phyloP scores from a whole-genome alignment of 2,797 vertebrate genomes.

The Sebastes kiyomatsui region DNA sequence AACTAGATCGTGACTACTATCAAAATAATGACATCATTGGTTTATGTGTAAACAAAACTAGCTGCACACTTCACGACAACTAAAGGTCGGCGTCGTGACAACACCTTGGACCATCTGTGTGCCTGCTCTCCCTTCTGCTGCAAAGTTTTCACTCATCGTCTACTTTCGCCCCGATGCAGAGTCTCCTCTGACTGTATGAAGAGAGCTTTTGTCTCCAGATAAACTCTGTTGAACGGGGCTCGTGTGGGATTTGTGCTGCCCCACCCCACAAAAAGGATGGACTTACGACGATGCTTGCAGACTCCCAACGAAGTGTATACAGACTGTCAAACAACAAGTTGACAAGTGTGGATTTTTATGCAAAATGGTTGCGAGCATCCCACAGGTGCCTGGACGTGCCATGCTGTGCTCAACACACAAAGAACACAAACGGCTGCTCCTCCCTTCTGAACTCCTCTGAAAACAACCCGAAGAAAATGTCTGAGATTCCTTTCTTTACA shows the following conservation, averaged over 20 bases:
- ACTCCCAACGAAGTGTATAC: slow-evolving; percentile 9
- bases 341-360: slow-evolving; percentile 3
- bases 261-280: slow-evolving; percentile 25
- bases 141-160: slow-evolving; percentile 34
- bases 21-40: slow-evolving; percentile 34
- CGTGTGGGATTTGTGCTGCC: slow-evolving; percentile 41
- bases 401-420: slow-evolving; percentile 26
- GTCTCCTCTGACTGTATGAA: slow-evolving; percentile 27
- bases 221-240: slow-evolving; percentile 33
- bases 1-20: slow-evolving; percentile 25
- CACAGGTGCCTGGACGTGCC: slow-evolving; percentile 57
- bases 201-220: slow-evolving; percentile 46
- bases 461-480: slow-evolving; percentile 39
- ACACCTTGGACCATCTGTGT: slow-evolving; percentile 65
- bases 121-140: slow-evolving; percentile 50
- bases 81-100: slow-evolving; percentile 46
- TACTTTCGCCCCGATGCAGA: slow-evolving; percentile 11
- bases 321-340: slow-evolving; percentile 44
- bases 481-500: slow-evolving; percentile 29
- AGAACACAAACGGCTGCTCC: slow-evolving; percentile 27
- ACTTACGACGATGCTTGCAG: neutral
- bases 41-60: slow-evolving; percentile 48
- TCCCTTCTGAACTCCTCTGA: slow-evolving; percentile 32
- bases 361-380: slow-evolving; percentile 35
- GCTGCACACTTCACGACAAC: slow-evolving; percentile 35